Evolutionary conservation across 2,113 vertebrate genomes (phyloP).

Genomic region (Planiliza haematocheilus): DNA sequence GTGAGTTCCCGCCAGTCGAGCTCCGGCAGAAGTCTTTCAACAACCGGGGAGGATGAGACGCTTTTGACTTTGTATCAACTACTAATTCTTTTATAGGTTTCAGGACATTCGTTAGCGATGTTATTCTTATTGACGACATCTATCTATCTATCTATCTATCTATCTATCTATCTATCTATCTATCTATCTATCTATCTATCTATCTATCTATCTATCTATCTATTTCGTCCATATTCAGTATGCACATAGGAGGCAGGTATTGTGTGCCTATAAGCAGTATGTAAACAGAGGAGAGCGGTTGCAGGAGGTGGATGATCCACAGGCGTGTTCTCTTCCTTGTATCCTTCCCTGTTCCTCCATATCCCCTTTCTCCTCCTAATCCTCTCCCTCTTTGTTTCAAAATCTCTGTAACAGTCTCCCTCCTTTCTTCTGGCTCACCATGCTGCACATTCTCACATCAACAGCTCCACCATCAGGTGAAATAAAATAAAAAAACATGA

Average conservation of each 20-base stretch:
- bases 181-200: constrained; percentile 7
- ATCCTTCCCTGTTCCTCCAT: constrained; percentile 54
- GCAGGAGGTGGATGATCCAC: constrained; percentile 40
- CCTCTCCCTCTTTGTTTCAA: constrained; percentile 63
- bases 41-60: constrained; percentile 3
- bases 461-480: constrained; percentile 82
- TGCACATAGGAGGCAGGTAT: not conserved
- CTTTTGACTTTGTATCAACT: not conserved
- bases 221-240: not conserved
- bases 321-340: constrained; percentile 46
- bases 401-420: constrained; percentile 50
- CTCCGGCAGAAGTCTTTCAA: not conserved
- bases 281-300: constrained; percentile 21
- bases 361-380: constrained; percentile 53
- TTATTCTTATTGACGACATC: not conserved
- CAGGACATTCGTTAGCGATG: not conserved
- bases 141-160: not conserved
- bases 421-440: not conserved
- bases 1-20: constrained; percentile 18
- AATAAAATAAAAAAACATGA: not conserved
- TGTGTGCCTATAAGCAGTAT: constrained; percentile 16
- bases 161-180: not conserved
- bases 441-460: constrained; percentile 56
- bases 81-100: no score
- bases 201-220: not conserved